Base-by-base conservation (phyloP, 1,140 invertebrate genomes). In the Cydia pomonella region DNA sequence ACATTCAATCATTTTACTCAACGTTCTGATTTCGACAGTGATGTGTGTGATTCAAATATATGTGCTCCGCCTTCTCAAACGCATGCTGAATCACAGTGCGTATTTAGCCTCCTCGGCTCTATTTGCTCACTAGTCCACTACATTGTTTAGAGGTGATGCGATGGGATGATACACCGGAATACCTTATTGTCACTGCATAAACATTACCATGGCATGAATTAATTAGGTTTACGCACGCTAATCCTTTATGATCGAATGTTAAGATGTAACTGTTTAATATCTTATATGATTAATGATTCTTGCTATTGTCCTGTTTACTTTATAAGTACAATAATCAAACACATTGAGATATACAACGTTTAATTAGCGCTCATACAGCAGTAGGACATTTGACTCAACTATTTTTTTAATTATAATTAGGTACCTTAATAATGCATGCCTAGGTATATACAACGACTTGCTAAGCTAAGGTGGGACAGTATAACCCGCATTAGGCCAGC, bases 111-210 rank as follows among this genome's bases (percentile, higher is more conserved):
- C 74, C 63, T 69, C 75, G 62, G 74, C 76, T 38, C 73, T 79
- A 80, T 81, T 80, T 83, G 79, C 77, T 79, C 74, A 74, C 81
- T 82, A 73, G 77, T 76, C 79, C 74, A 76, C 81, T 82, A 74
- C 77, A 78, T 76, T 80, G 80, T 76, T 64, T 79, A 76, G 69
- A 62, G 74, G 73, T 82, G 76, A 78, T 50, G 73, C 75, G 75
- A 80, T 69, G 64, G 27, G 64, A 69, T 41, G 64, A 69, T 69
- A 69, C 64, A 69, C 27, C 64, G 64, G 64, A 69, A 69, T n/a
- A 69, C 64, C 25, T 66, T 33, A 27, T 29, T 66, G 63, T 59
- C 16, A 59, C 63, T 66, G 63, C 13, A 66, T 69, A 33, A 69
- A 69, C 64, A 33, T 9, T 38, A 69, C 64, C 29, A 66, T 66